Evolutionary conservation across 2,797 vertebrate genomes (phyloP).

Genomic region (Ficedula albicollis): DNA sequence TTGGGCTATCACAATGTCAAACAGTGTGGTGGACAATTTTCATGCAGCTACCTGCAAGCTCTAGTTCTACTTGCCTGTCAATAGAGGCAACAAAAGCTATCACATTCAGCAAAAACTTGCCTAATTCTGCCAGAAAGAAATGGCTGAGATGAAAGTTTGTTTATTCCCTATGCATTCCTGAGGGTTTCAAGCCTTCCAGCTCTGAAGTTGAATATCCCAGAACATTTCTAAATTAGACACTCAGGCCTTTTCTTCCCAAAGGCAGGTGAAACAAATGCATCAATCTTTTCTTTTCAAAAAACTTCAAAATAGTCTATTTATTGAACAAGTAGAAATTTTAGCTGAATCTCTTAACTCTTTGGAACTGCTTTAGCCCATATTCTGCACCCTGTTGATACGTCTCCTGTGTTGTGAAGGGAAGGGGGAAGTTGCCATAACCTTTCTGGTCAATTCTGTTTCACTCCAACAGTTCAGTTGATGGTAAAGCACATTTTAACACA

Average conservation of each 20-base stretch:
- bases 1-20: not conserved
- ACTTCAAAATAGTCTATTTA: not conserved
- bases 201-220: not conserved
- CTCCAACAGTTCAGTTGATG: not conserved
- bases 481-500: slow-evolving; percentile 6
- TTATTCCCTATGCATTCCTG: not conserved
- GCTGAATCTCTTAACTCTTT: not conserved
- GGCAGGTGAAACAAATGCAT: not conserved
- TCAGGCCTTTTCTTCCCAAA: not conserved
- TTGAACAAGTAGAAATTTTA: not conserved
- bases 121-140: not conserved
- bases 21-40: not conserved
- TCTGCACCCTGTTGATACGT: not conserved
- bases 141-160: not conserved
- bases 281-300: not conserved
- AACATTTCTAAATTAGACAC: not conserved
- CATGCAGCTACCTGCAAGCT: not conserved
- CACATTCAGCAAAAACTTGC: not conserved
- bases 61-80: not conserved
- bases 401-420: not conserved
- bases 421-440: not conserved
- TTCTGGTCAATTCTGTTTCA: not conserved
- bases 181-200: not conserved
- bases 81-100: not conserved
- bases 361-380: not conserved